Percentiles rank a stretch among this genome's conserved stretches.
Evolutionary conservation across 1,140 invertebrate species (phyloP).

Genomic region (Ceratosolen solmsi): DNA sequence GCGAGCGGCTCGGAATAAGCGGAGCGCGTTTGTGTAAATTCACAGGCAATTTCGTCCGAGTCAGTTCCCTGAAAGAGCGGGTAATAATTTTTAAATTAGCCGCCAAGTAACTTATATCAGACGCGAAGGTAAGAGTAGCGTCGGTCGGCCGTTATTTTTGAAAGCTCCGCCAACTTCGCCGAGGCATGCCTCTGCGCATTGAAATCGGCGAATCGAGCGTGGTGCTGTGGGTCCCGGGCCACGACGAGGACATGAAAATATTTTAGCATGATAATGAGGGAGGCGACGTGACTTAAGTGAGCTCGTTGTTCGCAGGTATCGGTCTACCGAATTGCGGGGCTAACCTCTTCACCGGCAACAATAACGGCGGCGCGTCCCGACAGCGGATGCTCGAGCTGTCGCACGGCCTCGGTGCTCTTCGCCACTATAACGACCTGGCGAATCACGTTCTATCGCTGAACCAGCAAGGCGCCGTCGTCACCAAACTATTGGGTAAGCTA

Average conservation of each 20-base stretch:
- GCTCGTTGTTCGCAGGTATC: conserved; percentile 61
- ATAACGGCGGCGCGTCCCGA: conserved; percentile 56
- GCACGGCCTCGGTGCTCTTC: conserved; percentile 76
- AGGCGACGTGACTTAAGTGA: neutral
- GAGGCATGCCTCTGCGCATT: neutral
- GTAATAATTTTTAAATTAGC: conserved; percentile 12
- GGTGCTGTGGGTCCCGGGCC: too few relatives aligned
- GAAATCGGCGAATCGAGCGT: neutral
- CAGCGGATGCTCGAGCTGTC: conserved; percentile 79
- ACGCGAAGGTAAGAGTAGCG: neutral
- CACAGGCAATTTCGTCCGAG: conserved; percentile 6
- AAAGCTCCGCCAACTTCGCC: neutral
- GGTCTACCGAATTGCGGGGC: conserved; percentile 67
- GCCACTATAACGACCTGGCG: conserved; percentile 81
- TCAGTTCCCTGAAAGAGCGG: neutral
- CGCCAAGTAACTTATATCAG: neutral
- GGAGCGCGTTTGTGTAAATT: neutral
- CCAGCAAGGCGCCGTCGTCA: conserved; percentile 81
- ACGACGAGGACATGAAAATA: neutral
- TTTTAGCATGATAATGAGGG: neutral
- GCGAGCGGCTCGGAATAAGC: neutral
- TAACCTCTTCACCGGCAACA: conserved; percentile 61
- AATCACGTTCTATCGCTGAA: conserved; percentile 78
- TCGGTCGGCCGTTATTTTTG: neutral
- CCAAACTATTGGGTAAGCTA: conserved; percentile 78